Evolutionary conservation across 2,113 vertebrate species (phyloP), one percentile per base, ranked within the genome.

Genomic region (Aegypius monachus): DNA sequence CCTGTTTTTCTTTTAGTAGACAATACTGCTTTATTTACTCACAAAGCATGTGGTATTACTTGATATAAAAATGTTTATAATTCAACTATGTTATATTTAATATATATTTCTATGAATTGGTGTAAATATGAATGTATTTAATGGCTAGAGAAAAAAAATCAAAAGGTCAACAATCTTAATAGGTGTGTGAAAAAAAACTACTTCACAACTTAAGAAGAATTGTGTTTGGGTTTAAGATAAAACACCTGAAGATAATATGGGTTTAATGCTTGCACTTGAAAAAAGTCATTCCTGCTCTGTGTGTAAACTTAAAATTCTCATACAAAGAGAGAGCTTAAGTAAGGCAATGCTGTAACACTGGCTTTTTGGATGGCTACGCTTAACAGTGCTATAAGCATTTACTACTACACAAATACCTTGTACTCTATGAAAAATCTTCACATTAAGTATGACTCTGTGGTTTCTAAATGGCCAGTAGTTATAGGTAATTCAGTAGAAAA

Each of bases 361-460:
- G 3, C 8, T 61, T 55, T 91, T 53, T 23, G 29, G 48, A 50
- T 34, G 56, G 61, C 25, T 62, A 16, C 2, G 2, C 8, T 16
- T 47, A 26, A 10, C 11, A 52, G 23, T 11, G 36, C 42, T 48
- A 0, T 7, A 36, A 65, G 9, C 20, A 11, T 26, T 85, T 80
- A 43, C 18, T 59, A 5, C 38, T 31, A n/a, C 16, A 42, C 7
- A 62, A 23, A 10, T 52, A n/a, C 10, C 13, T 42, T 13, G 5
- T 3, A 4, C 6, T 38, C 22, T 18, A 13, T 77, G 45, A 8
- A 34, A 61, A 65, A 14, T 7, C 13, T 36, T 32, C n/a, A 7
- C 0, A 0, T 40, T 55, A 40, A 78, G 43, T 20, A 5, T 7
- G 18, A 48, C 47, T 38, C 27, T 1, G 1, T 6, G 15, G 31